Evolutionary conservation across 2,113 vertebrate genomes (phyloP).

Genomic region (Larimichthys crocea): DNA sequence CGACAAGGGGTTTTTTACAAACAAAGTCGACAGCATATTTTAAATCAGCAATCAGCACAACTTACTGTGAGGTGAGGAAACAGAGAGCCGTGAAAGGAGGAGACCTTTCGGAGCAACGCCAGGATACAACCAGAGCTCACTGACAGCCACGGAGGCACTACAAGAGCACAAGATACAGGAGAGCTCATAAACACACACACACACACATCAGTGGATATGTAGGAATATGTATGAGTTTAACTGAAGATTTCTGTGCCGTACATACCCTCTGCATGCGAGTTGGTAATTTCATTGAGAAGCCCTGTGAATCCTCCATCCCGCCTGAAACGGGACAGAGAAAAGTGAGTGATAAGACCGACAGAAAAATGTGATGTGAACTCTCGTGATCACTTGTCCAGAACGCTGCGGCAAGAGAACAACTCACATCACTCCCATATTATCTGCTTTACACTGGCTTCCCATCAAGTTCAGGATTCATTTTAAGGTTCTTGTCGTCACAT

Average conservation of each 20-base stretch:
- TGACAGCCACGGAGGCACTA: slow-evolving; percentile 89
- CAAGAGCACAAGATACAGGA: not conserved
- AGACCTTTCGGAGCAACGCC: slow-evolving; percentile 86
- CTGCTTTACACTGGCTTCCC: too few relatives aligned
- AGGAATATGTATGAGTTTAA: not conserved
- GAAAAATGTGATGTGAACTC: too few relatives aligned
- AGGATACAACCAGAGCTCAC: slow-evolving; percentile 83
- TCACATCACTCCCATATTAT: too few relatives aligned
- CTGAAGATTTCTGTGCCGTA: not conserved
- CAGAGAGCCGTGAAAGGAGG: slow-evolving; percentile 91
- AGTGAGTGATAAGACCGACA: not conserved
- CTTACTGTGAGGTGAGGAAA: slow-evolving; percentile 95
- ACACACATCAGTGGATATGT: not conserved
- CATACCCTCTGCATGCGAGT: slow-evolving; percentile 87
- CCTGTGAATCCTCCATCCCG: slow-evolving; percentile 89
- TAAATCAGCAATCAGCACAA: not conserved
- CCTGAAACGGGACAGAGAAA: slow-evolving; percentile 78
- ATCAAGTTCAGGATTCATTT: too few relatives aligned
- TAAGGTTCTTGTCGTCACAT: too few relatives aligned
- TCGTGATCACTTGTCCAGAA: too few relatives aligned
- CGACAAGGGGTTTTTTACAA: too few relatives aligned
- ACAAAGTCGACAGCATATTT: not conserved
- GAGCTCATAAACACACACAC: not conserved
- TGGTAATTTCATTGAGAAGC: slow-evolving; percentile 89
- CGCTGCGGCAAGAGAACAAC: too few relatives aligned